These are phyloP conservation scores for Mus pahari DNA, from an alignment of 2,113 vertebrate genomes.

Conservation along the genomic window DNA sequence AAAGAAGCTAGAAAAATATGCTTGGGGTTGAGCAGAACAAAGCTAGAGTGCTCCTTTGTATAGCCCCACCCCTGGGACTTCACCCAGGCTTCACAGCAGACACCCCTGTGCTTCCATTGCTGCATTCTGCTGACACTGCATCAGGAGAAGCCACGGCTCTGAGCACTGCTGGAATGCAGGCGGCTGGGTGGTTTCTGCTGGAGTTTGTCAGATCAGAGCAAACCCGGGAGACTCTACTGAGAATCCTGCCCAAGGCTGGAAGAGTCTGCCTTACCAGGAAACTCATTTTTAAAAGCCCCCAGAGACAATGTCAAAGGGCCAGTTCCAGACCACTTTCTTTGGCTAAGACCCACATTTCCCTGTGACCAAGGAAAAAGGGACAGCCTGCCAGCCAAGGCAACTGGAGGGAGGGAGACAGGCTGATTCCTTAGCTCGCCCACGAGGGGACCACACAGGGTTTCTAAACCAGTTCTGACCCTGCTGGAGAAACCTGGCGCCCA, in stretches of 20 bases:
- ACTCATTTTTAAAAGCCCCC: slow-evolving; percentile 79
- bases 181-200: slow-evolving; percentile 78
- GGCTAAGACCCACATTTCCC: slow-evolving; percentile 62
- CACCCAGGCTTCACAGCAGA: slow-evolving; percentile 56
- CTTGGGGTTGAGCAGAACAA: background rate
- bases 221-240: slow-evolving; percentile 73
- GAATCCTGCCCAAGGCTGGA: slow-evolving; percentile 69
- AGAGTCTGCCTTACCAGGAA: slow-evolving; percentile 80
- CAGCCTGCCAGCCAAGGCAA: slow-evolving; percentile 72
- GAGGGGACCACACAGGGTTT: slow-evolving; percentile 79
- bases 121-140: slow-evolving; percentile 75
- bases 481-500: slow-evolving; percentile 62
- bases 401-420: slow-evolving; percentile 53
- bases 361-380: slow-evolving; percentile 73
- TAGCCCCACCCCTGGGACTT: background rate
- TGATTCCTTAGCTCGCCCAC: slow-evolving; percentile 56
- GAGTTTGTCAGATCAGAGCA: slow-evolving; percentile 72
- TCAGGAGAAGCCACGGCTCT: slow-evolving; percentile 68
- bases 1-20: slow-evolving; percentile 20
- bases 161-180: slow-evolving; percentile 70
- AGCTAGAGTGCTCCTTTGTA: background rate
- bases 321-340: slow-evolving; percentile 77
- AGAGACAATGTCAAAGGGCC: slow-evolving; percentile 70
- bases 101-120: slow-evolving; percentile 52
- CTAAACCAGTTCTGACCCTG: slow-evolving; percentile 75